Evolutionary conservation across 2,797 vertebrate species (phyloP).

Genomic region (Furcifer pardalis): DNA sequence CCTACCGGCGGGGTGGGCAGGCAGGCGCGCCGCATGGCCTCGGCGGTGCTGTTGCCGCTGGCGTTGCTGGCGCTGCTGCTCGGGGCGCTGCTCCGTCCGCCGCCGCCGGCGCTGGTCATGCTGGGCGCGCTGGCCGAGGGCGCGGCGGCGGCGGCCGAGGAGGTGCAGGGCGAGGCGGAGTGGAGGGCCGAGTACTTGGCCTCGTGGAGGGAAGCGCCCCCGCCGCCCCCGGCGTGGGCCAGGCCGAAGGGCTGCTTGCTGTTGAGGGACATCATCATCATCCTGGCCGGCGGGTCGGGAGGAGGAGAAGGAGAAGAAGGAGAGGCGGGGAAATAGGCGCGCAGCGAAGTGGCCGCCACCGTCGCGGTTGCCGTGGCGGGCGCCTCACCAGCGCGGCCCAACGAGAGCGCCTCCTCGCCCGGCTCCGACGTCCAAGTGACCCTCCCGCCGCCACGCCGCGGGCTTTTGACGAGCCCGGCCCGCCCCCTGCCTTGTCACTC

Average conservation of each 20-base stretch:
- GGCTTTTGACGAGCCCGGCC: constrained; percentile 58
- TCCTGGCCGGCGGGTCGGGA: constrained; percentile 77
- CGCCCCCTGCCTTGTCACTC: constrained; percentile 11
- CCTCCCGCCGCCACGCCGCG: constrained; percentile 31
- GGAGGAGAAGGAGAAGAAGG: constrained; percentile 14
- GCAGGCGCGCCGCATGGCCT: constrained; percentile 95
- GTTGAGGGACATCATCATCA: constrained; percentile 99
- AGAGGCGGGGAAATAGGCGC: constrained; percentile 49
- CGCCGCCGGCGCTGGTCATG: constrained; percentile 77
- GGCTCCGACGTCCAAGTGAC: constrained; percentile 36
- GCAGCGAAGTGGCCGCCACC: constrained; percentile 18
- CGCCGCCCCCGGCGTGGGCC: constrained; percentile 83
- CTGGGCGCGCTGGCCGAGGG: constrained; percentile 86
- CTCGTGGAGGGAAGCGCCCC: constrained; percentile 86
- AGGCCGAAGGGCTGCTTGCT: constrained; percentile 96
- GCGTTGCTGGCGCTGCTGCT: constrained; percentile 76
- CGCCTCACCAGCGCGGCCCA: not conserved
- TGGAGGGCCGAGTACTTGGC: constrained; percentile 91
- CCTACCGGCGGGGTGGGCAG: constrained; percentile 98
- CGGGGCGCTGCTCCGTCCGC: constrained; percentile 78
- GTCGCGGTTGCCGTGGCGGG: not conserved
- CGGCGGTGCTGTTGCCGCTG: constrained; percentile 81
- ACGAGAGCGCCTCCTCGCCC: not conserved
- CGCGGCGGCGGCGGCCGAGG: constrained; percentile 84
- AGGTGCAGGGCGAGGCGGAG: constrained; percentile 86